Evolutionary conservation across 2,888 invertebrate genomes (phyloP), one percentile per base, ranked within the genome.

Genomic region (Bhutanitis thaidina): DNA sequence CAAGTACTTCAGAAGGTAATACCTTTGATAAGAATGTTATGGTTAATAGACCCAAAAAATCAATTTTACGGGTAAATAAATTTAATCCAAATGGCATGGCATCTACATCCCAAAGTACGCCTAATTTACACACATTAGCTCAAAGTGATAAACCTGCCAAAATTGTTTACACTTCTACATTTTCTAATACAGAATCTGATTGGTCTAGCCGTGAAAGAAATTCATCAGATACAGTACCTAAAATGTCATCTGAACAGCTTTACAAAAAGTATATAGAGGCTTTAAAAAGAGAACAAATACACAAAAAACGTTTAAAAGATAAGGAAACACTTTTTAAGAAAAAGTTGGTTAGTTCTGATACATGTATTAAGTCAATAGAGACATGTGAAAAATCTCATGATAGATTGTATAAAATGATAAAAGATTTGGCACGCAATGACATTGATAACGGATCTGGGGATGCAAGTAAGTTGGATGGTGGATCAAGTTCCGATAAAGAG

Each of bases 371-470:
- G 51, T 56, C 64, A 14, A 62, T 71, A 14, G 45, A 56, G 32
- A 52, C 67, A 25, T 71, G 77, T 32, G 36, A 56, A 7, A 77
- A 74, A 57, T 57, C 69, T 10, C 74, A 68, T 53, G 74, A 61
- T 46, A 76, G 69, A 63, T 60, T 88, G 12, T 80, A 83, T 56
- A 75, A 84, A 51, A 64, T 89, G 37, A 76, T 88, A 54, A 83
- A 85, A 61, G 89, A 89, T 61, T 72, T 89, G 46, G 78, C 82
- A n/a, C 71, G 79, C 57, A 88, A 88, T 55, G 85, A 87, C 51
- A 82, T 84, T 60, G 77, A 82, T 49, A 82, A 87, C 62, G 87
- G 88, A 13, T 88, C 88, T 7, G 89, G 89, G 7, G 89, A 89
- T 64, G 88, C 87, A n/a, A 81, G 82, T 62, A 86, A 83, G 64